Evolutionary conservation across 2,888 invertebrate species (phyloP).

Genomic region (Andrena hattorfiana): DNA sequence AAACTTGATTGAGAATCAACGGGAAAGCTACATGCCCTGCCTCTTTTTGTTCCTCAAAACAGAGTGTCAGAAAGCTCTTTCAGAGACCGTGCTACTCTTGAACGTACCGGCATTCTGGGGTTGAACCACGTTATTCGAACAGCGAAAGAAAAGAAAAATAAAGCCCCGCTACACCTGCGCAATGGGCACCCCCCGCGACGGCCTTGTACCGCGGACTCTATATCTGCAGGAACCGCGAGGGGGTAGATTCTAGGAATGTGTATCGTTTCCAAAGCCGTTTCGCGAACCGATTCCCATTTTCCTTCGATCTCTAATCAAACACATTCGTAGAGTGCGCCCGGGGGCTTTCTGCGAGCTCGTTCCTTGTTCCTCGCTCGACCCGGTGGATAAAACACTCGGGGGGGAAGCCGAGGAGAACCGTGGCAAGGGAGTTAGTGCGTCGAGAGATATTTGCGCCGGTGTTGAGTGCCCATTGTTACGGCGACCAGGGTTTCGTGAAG

Average conservation of each 20-base stretch:
- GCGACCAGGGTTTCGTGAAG: conserved; percentile 77
- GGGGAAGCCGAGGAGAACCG: too few relatives aligned
- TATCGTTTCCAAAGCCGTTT: too few relatives aligned
- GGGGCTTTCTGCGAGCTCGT: too few relatives aligned
- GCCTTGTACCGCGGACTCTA: neutral
- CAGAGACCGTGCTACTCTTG: conserved; percentile 85
- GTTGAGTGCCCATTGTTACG: conserved; percentile 81
- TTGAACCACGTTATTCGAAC: conserved; percentile 83
- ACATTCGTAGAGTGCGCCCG: too few relatives aligned
- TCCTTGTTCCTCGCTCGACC: too few relatives aligned
- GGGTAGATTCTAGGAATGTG: too few relatives aligned
- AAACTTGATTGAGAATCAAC: conserved; percentile 58
- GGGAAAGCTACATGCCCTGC: conserved; percentile 76
- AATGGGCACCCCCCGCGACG: conserved; percentile 78
- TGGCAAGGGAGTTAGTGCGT: too few relatives aligned
- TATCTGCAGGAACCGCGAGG: too few relatives aligned
- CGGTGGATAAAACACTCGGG: too few relatives aligned
- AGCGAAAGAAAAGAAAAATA: conserved; percentile 76
- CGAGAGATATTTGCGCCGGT: conserved; percentile 18
- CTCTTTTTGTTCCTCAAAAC: conserved; percentile 43
- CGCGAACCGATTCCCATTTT: too few relatives aligned
- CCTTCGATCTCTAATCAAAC: too few relatives aligned
- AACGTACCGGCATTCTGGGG: conserved; percentile 78
- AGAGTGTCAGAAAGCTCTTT: conserved; percentile 74
- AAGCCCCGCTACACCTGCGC: conserved; percentile 80